Evolutionary conservation across 2,797 vertebrate species (phyloP).

Genomic region (Hippopotamyrus pictus): DNA sequence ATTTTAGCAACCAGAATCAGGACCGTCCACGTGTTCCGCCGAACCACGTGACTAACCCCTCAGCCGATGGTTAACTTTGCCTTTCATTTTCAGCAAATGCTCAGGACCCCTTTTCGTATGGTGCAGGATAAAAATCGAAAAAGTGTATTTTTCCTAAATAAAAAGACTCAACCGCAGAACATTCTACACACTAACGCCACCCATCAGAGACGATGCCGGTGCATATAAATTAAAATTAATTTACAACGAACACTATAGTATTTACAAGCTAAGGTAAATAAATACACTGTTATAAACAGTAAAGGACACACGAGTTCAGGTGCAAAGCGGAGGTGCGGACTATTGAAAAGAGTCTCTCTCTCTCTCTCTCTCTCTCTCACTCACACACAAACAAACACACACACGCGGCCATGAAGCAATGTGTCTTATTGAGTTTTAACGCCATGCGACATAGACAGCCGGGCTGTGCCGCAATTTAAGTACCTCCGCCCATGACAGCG

Average conservation of each 20-base stretch:
- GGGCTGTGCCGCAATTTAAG: conserved; percentile 41
- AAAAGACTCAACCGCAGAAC: conserved; percentile 87
- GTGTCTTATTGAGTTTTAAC: conserved; percentile 20
- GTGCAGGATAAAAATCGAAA: conserved; percentile 51
- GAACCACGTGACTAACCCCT: conserved; percentile 54
- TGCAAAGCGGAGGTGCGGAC: conserved; percentile 71
- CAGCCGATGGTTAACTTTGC: conserved; percentile 54
- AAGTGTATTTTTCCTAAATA: conserved; percentile 60
- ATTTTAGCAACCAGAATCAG: conserved; percentile 50
- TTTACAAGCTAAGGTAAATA: conserved; percentile 92
- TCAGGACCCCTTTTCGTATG: conserved; percentile 75
- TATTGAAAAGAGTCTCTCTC: conserved; percentile 37
- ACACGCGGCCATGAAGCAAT: conserved; percentile 29
- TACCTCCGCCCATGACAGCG: conserved; percentile 51
- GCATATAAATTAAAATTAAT: conserved; percentile 99
- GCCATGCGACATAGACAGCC: conserved; percentile 39
- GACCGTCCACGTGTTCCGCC: conserved; percentile 26
- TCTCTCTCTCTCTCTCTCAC: conserved; percentile 26
- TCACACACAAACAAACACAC: conserved; percentile 36
- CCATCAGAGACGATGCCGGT: conserved; percentile 89
- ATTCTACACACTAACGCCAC: conserved; percentile 88
- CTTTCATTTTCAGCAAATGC: conserved; percentile 71
- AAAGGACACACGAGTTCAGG: conserved; percentile 83
- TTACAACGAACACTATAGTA: conserved; percentile 97
- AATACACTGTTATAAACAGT: conserved; percentile 99